phyloP scores from a whole-genome alignment of 2,888 invertebrate genomes.

The Drosophila bunnanda region DNA sequence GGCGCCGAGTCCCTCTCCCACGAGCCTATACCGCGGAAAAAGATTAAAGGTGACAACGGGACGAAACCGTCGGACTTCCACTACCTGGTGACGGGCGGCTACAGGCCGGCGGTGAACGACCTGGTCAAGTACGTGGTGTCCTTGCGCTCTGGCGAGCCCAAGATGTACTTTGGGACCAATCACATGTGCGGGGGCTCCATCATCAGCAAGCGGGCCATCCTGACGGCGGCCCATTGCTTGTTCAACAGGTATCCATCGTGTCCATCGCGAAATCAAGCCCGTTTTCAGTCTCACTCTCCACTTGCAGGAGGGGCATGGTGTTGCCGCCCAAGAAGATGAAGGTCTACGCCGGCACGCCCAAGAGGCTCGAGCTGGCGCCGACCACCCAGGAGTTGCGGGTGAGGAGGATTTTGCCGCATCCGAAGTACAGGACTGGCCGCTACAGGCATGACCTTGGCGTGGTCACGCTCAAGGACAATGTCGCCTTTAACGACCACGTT shows the following conservation, averaged over 20 bases:
- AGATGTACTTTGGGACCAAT: constrained; percentile 59
- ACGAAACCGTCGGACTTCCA: constrained; percentile 41
- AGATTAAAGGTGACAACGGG: neutral
- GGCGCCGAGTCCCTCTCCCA: neutral
- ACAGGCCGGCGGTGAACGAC: constrained; percentile 47
- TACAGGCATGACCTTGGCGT: constrained; percentile 52
- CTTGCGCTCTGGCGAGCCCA: constrained; percentile 15
- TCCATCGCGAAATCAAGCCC: too few relatives aligned
- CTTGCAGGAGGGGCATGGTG: neutral
- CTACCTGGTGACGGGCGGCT: constrained; percentile 67
- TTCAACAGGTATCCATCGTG: neutral
- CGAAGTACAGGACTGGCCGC: constrained; percentile 20
- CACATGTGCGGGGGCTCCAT: constrained; percentile 70
- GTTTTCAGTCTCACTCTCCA: neutral
- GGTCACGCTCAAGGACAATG: constrained; percentile 10
- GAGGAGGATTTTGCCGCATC: constrained; percentile 29
- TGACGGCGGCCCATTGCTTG: constrained; percentile 73
- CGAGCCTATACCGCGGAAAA: neutral
- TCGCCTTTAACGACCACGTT: neutral
- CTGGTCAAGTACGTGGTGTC: constrained; percentile 58
- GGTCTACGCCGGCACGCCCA: constrained; percentile 57
- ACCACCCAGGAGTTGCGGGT: constrained; percentile 37
- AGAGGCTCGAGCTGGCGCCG: constrained; percentile 28
- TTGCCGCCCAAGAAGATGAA: neutral
- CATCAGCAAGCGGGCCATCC: constrained; percentile 39